Base-by-base conservation (phyloP, 2,888 invertebrate species). In the Mesorhabditis belari region DNA sequence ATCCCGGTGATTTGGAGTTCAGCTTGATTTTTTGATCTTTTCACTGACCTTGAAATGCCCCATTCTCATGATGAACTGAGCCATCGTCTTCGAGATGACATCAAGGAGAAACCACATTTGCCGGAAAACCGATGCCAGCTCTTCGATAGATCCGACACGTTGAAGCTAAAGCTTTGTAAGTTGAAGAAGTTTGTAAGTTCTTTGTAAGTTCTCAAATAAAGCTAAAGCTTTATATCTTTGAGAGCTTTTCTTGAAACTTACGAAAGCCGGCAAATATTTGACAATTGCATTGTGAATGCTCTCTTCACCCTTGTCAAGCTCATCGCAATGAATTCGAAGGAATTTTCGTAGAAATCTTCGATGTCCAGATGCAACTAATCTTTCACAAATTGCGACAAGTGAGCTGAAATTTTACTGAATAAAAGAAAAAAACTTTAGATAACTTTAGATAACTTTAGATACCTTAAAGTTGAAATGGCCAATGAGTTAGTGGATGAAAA, bases 21-120 rank as follows among this genome's bases (percentile, higher is more conserved):
- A 49, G 19, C 12, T 23, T 3, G n/a, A 4, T 21, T 44, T 6
- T 17, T 49, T 17, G n/a, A 28, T 21, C 5, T 24, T 5, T 19
- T 55, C 55, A 5, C 0, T 26, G 26, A 90, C 90, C 86, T 91
- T 92, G 77, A 93, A 91, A 77, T 92, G 86, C 24, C 90, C 91
- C 3, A 90, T 89, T 63, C 87, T 87, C 57, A 94, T 86, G 65
- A 96, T 85, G 83, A 90, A 89, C 81, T 93, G 91, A 0, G 91
- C 91, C 92, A 95, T 93, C 81, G 92, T 91, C 82, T 95, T 95
- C 35, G 89, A 86, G 72, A 92, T 88, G 66, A 93, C 86, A 80
- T 92, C 91, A 73, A 94, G 91, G 84, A 96, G 91, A 82, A 95
- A 93, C 80, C 88, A 88, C 0, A 92, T 89, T 81, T 94, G 92